Conservation (phyloP, 2,888 invertebrate species). For the Drosophila paucipuncta region DNA sequence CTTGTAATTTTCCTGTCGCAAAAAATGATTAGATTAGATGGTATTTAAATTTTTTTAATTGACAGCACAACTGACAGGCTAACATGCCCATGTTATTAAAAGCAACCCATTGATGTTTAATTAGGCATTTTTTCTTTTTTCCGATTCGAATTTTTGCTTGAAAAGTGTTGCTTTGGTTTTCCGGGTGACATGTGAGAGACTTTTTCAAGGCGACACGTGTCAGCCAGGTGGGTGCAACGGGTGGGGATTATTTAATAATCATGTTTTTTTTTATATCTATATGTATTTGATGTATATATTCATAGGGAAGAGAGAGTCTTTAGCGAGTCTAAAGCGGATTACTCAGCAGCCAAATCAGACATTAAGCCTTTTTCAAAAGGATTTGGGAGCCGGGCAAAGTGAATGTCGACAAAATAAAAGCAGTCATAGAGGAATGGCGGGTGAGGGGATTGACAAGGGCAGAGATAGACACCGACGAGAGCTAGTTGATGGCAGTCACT, state of each 20-base stretch:
- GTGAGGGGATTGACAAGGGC: neutral
- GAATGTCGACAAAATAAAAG: slow-evolving; percentile 43
- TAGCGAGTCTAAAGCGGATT: slow-evolving; percentile 67
- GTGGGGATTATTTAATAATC: slow-evolving; percentile 37
- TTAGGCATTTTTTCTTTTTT: neutral
- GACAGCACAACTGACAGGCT: neutral
- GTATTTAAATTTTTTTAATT: neutral
- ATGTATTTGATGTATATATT: slow-evolving; percentile 5
- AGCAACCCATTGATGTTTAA: neutral
- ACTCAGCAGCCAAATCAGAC: slow-evolving; percentile 64
- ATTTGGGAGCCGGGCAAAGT: slow-evolving; percentile 55
- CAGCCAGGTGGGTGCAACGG: slow-evolving; percentile 22
- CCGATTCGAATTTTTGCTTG: neutral
- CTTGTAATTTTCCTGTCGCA: neutral
- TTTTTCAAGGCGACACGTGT: slow-evolving; percentile 25
- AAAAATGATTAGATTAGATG: neutral
- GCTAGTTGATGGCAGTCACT: slow-evolving; percentile 29
- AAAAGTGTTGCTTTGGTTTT: slow-evolving; percentile 19
- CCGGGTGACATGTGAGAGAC: neutral
- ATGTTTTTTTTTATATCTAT: slow-evolving; percentile 24
- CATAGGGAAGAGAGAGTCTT: slow-evolving; percentile 25
- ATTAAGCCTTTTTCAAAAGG: slow-evolving; percentile 71
- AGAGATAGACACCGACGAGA: neutral
- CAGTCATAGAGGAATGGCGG: slow-evolving; percentile 1
- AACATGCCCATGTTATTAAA: slow-evolving; percentile 3